Evolutionary conservation across 2,888 invertebrate species (phyloP).

Genomic region (Diploptera punctata): DNA sequence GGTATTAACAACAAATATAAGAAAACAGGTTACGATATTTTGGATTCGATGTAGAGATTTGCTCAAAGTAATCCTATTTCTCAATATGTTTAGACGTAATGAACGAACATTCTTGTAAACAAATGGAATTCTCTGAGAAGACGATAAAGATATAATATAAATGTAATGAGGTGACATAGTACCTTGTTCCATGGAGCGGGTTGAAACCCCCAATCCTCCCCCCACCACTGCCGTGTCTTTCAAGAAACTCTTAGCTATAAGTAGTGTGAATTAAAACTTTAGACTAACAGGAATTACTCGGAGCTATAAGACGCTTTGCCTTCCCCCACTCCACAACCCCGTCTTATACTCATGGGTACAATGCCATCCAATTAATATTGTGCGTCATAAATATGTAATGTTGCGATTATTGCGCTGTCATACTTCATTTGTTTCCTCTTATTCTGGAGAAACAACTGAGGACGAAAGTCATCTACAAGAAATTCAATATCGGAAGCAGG

Average conservation of each 20-base stretch:
- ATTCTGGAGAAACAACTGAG: too few species aligned
- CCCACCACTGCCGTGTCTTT: slow-evolving; percentile 34
- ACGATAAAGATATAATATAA: too few species aligned
- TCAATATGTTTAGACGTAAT: too few species aligned
- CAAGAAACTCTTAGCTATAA: slow-evolving; percentile 55
- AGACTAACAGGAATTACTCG: slow-evolving; percentile 64
- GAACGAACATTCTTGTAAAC: too few species aligned
- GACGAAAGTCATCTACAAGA: too few species aligned
- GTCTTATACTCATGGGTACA: slow-evolving; percentile 28
- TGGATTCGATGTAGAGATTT: too few species aligned
- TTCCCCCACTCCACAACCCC: background rate
- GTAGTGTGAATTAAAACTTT: slow-evolving; percentile 68
- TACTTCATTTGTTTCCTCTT: background rate
- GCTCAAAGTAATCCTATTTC: too few species aligned
- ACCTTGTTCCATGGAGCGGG: background rate
- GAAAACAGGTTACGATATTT: too few species aligned
- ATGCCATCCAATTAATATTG: slow-evolving; percentile 35
- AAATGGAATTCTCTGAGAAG: too few species aligned
- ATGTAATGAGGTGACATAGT: too few species aligned
- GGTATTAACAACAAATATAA: too few species aligned
- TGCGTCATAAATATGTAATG: slow-evolving; percentile 21
- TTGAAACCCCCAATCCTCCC: slow-evolving; percentile 36
- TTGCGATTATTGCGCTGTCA: slow-evolving; percentile 11
- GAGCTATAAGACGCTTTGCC: slow-evolving; percentile 38
- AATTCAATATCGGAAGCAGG: too few species aligned